Conservation (phyloP, 2,797 vertebrate species). For the Pelodytes ibericus region DNA sequence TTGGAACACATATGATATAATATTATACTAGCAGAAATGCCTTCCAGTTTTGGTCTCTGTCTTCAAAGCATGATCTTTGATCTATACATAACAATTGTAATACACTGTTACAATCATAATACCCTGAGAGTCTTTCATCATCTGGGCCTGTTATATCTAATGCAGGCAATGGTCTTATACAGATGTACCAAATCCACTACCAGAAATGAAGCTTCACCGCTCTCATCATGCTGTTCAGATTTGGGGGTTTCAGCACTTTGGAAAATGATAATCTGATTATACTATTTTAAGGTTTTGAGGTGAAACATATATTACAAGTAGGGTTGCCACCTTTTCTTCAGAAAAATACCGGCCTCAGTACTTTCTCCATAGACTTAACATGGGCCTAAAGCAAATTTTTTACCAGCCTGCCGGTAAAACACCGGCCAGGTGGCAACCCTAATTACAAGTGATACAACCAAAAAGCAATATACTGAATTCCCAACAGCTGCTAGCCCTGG, state of each 20-base stretch:
- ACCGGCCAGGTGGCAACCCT: no score
- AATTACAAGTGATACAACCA: no score
- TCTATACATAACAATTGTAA: not conserved
- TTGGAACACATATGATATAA: no score
- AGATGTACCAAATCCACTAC: not conserved
- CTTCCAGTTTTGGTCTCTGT: not conserved
- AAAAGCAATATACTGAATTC: no score
- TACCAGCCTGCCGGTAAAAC: no score
- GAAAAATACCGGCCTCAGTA: no score
- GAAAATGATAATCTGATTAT: not conserved
- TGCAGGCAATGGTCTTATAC: not conserved
- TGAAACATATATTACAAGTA: no score
- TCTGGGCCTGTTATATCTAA: not conserved
- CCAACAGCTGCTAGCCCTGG: no score
- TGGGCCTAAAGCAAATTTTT: no score
- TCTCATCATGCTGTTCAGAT: not conserved
- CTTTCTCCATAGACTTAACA: no score
- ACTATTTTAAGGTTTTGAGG: not conserved
- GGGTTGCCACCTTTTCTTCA: no score
- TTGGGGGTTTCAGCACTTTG: not conserved
- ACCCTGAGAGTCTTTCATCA: not conserved
- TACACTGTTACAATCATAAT: not conserved
- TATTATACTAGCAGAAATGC: not conserved
- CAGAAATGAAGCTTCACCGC: not conserved
- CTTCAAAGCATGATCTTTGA: slow-evolving; percentile 22